phyloP scores from a whole-genome alignment of 2,797 vertebrate genomes.

The Taeniopygia guttata region DNA sequence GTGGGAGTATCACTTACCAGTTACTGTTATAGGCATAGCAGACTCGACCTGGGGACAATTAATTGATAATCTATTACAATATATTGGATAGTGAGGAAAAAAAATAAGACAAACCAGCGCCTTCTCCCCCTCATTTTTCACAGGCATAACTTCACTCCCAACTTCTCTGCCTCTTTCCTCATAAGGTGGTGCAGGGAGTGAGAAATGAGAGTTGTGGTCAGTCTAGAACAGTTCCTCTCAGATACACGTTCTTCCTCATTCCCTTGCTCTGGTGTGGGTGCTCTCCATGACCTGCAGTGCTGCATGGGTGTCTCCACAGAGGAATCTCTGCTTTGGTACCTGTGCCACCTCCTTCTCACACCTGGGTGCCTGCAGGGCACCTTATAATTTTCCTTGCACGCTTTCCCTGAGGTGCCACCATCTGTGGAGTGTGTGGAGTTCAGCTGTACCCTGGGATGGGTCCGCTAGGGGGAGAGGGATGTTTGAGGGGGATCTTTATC shows the following conservation, averaged over 20 bases:
- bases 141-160: not conserved
- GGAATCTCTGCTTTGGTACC: not conserved
- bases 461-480: not conserved
- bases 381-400: fast-evolving
- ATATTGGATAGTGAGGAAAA: not conserved
- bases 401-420: not conserved
- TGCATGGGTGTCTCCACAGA: not conserved
- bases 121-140: not conserved
- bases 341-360: not conserved
- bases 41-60: not conserved
- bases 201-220: not conserved
- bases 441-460: fast-evolving
- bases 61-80: not conserved
- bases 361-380: not conserved
- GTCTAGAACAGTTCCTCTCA: not conserved
- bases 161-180: not conserved
- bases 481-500: not conserved
- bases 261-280: not conserved
- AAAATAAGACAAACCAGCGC: not conserved
- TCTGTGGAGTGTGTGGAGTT: not conserved
- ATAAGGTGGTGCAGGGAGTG: not conserved
- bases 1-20: not conserved
- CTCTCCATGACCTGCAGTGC: not conserved
- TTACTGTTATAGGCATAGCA: not conserved
- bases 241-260: not conserved